Conservation (phyloP, 1,140 invertebrate genomes). For the Aleiodes sp. region DNA sequence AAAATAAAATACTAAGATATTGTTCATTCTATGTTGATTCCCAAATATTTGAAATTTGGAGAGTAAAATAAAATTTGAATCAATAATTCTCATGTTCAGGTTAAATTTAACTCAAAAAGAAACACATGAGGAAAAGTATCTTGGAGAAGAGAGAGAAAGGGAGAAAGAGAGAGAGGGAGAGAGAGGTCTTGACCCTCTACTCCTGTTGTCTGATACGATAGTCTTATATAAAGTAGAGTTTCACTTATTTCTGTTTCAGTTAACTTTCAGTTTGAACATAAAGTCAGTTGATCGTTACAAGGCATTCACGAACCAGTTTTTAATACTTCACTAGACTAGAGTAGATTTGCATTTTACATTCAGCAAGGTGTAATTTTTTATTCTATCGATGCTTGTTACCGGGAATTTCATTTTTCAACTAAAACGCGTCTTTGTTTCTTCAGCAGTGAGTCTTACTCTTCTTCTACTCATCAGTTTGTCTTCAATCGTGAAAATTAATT, state of each 20-base stretch:
- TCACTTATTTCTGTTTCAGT: conserved; percentile 38
- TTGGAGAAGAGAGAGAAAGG: too few species aligned
- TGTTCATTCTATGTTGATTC: too few species aligned
- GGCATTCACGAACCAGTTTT: conserved; percentile 14
- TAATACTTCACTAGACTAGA: neutral
- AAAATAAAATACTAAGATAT: too few species aligned
- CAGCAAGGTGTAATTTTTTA: too few species aligned
- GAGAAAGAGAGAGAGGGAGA: neutral
- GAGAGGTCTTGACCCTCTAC: conserved; percentile 39
- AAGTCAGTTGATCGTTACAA: conserved; percentile 32
- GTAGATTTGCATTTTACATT: neutral
- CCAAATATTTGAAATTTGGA: too few species aligned
- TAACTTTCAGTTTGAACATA: conserved; percentile 35
- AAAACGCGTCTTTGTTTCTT: neutral
- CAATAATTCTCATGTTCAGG: too few species aligned
- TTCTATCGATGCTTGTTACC: neutral
- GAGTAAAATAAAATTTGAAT: too few species aligned
- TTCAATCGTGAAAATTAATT: neutral
- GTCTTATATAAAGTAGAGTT: conserved; percentile 41
- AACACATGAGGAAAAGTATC: too few species aligned
- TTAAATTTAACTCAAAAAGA: too few species aligned
- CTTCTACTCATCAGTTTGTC: neutral
- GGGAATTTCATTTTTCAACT: neutral
- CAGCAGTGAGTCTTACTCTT: neutral
- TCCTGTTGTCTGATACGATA: conserved; percentile 26